Evolutionary conservation across 2,888 invertebrate species (phyloP), one percentile per base, ranked within the genome.

Genomic region (Drepana falcataria): DNA sequence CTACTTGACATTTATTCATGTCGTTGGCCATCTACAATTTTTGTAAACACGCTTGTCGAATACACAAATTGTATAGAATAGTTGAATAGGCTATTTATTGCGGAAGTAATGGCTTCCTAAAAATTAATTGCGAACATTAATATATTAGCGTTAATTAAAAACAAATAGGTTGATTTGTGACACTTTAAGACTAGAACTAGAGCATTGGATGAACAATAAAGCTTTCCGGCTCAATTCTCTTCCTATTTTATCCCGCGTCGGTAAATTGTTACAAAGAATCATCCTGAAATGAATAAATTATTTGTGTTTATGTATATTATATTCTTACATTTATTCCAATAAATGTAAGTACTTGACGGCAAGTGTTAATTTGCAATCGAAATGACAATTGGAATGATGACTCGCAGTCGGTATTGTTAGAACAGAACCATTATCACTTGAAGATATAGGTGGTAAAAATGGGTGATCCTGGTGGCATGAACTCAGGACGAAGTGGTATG

Each of bases 61-160:
- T 88, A 86, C 82, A 85, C 83, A 85, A 85, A 84, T 83, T 85
- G 78, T 87, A 85, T 85, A 81, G 80, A 81, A 80, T 83, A 85
- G 81, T 81, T 82, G 81, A 85, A 82, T 85, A 77, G 76, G 87
- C 88, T 90, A 91, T 91, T 89, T 91, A 90, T 86, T 89, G 87
- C 89, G 89, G 91, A 90, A 91, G 91, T 91, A 91, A 91, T 91
- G 91, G 91, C 91, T 91, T 91, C 91, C 91, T 87, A 88, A 89
- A 85, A 77, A 87, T 85, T 90, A 89, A 89, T 89, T 90, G 87
- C 80, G 81, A 77, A 77, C 77, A 79, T 83, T 78, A 83, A 77
- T 83, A 77, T 75, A 73, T 69, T 74, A 77, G 64, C 68, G 65
- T 60, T 73, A 78, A 81, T 79, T 83, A 76, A 73, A 75, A 73